Conservation (phyloP, 1,140 invertebrate species). For the Leptestheria dahalacensis region DNA sequence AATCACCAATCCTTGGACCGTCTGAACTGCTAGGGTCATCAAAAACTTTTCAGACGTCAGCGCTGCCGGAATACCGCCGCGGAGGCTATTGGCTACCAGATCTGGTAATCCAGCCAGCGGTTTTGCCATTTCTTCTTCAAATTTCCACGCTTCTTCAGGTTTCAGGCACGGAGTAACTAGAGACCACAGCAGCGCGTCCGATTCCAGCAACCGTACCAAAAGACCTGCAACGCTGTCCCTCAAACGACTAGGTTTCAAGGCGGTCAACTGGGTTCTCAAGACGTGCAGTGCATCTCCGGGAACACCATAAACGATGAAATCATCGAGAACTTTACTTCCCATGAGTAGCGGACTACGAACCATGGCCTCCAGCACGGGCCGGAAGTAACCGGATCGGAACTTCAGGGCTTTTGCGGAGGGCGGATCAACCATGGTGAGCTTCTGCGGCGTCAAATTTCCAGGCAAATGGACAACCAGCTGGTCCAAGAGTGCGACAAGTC, state of each 20-base stretch:
- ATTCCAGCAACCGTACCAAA: slow-evolving; percentile 7
- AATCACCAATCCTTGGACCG: slow-evolving; percentile 23
- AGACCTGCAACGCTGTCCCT: slow-evolving; percentile 10
- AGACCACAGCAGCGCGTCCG: slow-evolving; percentile 5
- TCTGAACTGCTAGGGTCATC: slow-evolving; percentile 16
- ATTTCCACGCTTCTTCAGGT: background rate
- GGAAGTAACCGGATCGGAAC: slow-evolving; percentile 15
- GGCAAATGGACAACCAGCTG: slow-evolving; percentile 9
- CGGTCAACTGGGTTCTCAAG: slow-evolving; percentile 5
- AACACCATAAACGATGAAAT: slow-evolving; percentile 14
- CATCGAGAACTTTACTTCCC: slow-evolving; percentile 9
- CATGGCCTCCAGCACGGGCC: slow-evolving; percentile 9
- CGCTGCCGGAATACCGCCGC: slow-evolving; percentile 16
- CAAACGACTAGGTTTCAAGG: slow-evolving; percentile 7
- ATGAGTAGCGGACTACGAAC: slow-evolving; percentile 6
- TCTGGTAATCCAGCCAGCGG: slow-evolving; percentile 22
- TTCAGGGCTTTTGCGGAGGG: slow-evolving; percentile 9
- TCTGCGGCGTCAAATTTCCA: slow-evolving; percentile 19
- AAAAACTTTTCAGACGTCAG: slow-evolving; percentile 14
- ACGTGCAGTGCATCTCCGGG: slow-evolving; percentile 17
- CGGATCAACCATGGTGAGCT: slow-evolving; percentile 16
- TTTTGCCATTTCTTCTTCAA: slow-evolving; percentile 20
- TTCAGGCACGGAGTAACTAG: slow-evolving; percentile 14
- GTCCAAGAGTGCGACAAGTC: background rate
- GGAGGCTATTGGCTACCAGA: slow-evolving; percentile 23